A percentile compares a stretch with the other conserved stretches of the same genome.
Evolutionary conservation across 2,797 vertebrate species (phyloP).

Genomic region (Xenops minutus): DNA sequence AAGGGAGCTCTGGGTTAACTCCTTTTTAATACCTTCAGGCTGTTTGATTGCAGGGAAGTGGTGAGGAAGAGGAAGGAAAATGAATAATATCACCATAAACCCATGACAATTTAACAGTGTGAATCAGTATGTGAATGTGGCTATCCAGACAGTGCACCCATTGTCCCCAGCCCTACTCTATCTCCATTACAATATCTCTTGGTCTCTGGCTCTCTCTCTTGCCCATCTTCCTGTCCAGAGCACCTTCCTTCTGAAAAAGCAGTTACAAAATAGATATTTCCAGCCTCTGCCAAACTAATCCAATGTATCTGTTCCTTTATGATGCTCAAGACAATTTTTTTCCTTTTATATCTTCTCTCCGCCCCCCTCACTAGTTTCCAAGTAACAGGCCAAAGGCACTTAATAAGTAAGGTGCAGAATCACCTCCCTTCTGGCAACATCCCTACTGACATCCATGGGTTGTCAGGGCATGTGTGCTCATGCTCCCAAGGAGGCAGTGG

Average conservation of each 20-base stretch:
- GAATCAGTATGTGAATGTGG: background rate
- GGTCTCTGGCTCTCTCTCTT: background rate
- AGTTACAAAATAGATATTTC: background rate
- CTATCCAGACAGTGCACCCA: background rate
- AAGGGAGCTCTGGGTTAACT: slow-evolving; percentile 70
- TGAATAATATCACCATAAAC: background rate
- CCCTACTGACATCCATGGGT: background rate
- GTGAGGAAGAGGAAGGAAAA: background rate
- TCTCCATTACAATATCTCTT: background rate
- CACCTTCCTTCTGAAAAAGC: background rate
- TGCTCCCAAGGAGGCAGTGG: background rate
- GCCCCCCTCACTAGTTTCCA: accelerated
- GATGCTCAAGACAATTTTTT: background rate
- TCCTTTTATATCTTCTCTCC: background rate
- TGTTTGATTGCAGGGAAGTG: background rate
- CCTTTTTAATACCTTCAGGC: slow-evolving; percentile 77
- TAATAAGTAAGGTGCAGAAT: background rate
- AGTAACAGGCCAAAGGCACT: background rate
- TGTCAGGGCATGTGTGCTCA: accelerated
- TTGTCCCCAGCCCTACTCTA: background rate
- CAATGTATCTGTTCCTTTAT: background rate
- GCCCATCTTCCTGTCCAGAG: background rate
- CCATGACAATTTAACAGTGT: background rate
- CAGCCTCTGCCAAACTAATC: background rate
- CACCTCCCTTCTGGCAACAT: background rate